Evolutionary conservation across 1,140 invertebrate genomes (phyloP).

Genomic region (Arctopsyche grandis): DNA sequence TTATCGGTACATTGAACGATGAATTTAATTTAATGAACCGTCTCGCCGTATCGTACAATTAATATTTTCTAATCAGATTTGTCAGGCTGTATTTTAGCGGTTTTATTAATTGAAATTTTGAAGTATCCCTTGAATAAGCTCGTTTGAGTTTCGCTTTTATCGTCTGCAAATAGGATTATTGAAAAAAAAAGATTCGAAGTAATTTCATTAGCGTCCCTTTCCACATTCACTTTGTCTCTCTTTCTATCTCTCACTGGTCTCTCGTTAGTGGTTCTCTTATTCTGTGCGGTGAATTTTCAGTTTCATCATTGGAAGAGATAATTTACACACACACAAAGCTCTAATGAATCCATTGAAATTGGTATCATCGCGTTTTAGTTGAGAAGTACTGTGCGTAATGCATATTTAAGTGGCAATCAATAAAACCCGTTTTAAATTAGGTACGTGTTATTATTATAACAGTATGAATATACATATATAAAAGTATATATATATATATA

Average conservation of each 20-base stretch:
- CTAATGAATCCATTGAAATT: constrained; percentile 33
- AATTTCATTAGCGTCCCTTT: constrained; percentile 31
- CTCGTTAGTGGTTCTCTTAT: constrained; percentile 35
- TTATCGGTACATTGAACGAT: too few relatives aligned
- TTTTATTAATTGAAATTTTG: too few relatives aligned
- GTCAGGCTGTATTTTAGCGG: background rate
- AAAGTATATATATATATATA: too few relatives aligned
- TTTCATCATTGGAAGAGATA: constrained; percentile 22
- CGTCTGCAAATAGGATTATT: background rate
- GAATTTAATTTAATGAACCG: background rate
- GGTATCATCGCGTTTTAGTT: background rate
- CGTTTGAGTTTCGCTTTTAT: too few relatives aligned
- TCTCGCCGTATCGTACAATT: background rate
- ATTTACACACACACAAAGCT: constrained; percentile 37
- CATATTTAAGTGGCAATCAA: constrained; percentile 27
- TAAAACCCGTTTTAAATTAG: background rate
- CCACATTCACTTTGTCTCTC: too few relatives aligned
- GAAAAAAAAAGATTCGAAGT: background rate
- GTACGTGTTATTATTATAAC: too few relatives aligned
- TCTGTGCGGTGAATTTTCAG: constrained; percentile 21
- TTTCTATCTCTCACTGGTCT: background rate
- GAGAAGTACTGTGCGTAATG: background rate
- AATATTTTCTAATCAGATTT: background rate
- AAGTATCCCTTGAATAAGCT: too few relatives aligned
- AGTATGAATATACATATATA: too few relatives aligned